Evolutionary conservation across 1,140 invertebrate genomes (phyloP), one percentile per base, ranked within the genome.

Genomic region (Caenorhabditis remanei): DNA sequence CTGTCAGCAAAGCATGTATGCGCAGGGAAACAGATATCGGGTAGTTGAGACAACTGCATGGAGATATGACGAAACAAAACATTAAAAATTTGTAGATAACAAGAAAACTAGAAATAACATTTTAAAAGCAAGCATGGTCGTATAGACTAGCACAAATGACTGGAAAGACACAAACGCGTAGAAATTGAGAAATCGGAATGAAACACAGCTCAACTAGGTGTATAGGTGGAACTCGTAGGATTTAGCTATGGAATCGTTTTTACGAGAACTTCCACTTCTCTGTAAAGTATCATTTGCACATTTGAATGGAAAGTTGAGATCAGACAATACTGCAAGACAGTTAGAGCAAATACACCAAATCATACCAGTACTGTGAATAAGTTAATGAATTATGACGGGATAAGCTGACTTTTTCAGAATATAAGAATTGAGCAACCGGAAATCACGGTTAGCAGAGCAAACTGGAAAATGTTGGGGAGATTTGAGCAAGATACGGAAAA

Each of bases 261-360:
- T 71, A 46, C 65, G 65, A 79, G 43, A 50, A n/a, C 46, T 79
- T 75, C 67, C 67, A 75, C 67, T 75, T 50, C 71, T 79, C 71
- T 79, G 71, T 32, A 63, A 79, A 79, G 24, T 8, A 24, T 53
- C 16, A 11, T 50, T 79, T 79, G 71, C 43, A 79, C 46, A 79
- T 79, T 79, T 46, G 2, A 4, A 71, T 32, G 13, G 55, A 71
- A 24, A 16, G 19, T 13, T 65, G 71, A 79, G 71, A 79, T 79
- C 71, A 79, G n/a, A 50, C 46, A 79, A 79, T 79, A 79, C 71
- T 50, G 71, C 13, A 63, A 63, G n/a, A 63, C 61, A 79, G 71
- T 79, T 79, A 79, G 71, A 79, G 71, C 71, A 79, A 79, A 79
- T 46, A 79, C 71, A 79, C 46, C 71, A 79, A 79, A 79, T 79